These are phyloP conservation scores for Atherinomorus stipes DNA, from an alignment of 2,113 vertebrate genomes.

Conservation along the genomic window DNA sequence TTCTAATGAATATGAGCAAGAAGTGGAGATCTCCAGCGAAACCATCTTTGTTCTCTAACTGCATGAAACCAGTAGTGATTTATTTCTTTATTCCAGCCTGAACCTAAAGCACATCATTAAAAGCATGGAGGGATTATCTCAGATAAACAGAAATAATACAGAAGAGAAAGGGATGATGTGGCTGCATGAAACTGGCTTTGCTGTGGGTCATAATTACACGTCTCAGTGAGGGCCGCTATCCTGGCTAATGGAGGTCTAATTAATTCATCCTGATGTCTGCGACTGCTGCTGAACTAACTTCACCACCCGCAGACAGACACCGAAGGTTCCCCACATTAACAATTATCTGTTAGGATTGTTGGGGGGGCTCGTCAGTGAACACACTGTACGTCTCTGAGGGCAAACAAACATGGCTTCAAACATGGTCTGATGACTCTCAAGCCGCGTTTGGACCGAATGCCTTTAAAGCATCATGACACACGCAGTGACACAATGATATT, in stretches of 20 bases:
- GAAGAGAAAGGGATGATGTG: constrained; percentile 68
- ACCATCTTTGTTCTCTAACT: no score
- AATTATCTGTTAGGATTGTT: constrained; percentile 65
- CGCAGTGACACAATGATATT: no score
- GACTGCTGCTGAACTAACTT: constrained; percentile 69
- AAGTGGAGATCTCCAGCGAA: not conserved
- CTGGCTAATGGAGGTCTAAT: constrained; percentile 82
- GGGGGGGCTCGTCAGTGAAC: no score
- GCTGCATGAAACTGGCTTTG: constrained; percentile 75
- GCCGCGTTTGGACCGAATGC: no score
- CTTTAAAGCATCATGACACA: no score
- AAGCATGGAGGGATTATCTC: constrained; percentile 78
- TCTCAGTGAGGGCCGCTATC: constrained; percentile 81
- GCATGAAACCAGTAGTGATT: no score
- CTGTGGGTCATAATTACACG: constrained; percentile 84
- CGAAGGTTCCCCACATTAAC: constrained; percentile 71
- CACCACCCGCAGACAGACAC: constrained; percentile 75
- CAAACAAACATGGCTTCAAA: no score
- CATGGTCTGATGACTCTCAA: no score
- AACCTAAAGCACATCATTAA: constrained; percentile 81
- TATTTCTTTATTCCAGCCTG: constrained; percentile 74
- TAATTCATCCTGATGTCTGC: constrained; percentile 83
- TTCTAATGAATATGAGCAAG: constrained; percentile 44
- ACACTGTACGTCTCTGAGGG: no score
- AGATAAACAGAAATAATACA: constrained; percentile 82